Conservation (phyloP, 2,113 vertebrate species). For the Strix uralensis region DNA sequence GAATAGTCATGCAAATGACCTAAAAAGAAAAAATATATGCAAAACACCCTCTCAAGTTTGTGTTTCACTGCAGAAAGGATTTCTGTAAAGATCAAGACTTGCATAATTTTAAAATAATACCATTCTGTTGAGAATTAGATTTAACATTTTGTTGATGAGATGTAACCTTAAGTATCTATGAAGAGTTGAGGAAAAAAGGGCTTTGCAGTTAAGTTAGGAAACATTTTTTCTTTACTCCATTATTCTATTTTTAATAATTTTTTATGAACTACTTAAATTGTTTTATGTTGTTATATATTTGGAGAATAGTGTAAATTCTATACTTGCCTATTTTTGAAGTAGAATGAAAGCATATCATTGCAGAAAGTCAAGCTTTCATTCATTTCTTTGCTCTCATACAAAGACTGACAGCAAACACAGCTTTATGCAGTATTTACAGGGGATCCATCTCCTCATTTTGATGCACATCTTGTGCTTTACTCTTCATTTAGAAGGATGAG, state of each 20-base stretch:
- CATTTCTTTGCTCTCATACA: background rate
- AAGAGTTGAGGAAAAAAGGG: background rate
- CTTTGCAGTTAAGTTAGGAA: background rate
- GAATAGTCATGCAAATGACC: constrained; percentile 11
- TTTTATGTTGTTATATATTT: background rate
- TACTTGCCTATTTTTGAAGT: background rate
- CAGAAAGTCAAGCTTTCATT: background rate
- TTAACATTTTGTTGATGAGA: background rate
- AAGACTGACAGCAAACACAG: background rate
- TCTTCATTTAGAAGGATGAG: background rate
- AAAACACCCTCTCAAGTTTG: background rate
- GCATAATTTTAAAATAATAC: background rate
- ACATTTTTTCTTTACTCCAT: background rate
- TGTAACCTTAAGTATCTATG: background rate
- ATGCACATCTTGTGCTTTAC: background rate
- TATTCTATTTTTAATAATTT: background rate
- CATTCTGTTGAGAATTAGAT: background rate
- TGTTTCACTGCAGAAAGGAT: background rate
- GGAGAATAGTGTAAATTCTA: background rate
- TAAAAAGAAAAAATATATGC: background rate
- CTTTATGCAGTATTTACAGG: background rate
- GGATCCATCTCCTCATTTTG: background rate
- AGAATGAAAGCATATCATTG: background rate
- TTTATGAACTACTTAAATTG: background rate
- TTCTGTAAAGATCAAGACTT: background rate